These are phyloP conservation scores for Prosapia bicincta DNA, from an alignment of 2,888 invertebrate species.

Conservation along the genomic window DNA sequence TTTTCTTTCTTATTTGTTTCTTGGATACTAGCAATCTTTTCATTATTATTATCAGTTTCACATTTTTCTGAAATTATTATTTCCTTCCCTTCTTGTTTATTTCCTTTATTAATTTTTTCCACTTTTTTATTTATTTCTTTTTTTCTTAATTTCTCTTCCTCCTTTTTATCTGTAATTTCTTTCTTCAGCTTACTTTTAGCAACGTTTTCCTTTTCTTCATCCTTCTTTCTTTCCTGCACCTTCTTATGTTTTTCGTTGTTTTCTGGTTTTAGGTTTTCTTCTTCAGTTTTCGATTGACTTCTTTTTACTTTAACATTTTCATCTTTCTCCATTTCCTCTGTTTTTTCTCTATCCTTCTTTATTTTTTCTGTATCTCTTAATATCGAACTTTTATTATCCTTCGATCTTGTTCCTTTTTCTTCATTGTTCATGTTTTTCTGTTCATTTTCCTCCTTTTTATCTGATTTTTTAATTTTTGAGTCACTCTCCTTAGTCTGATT, in stretches of 20 bases:
- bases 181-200: conserved; percentile 44
- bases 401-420: conserved; percentile 25
- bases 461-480: conserved; percentile 4
- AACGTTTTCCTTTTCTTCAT: conserved; percentile 41
- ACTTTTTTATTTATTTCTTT: conserved; percentile 6
- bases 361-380: conserved; percentile 36
- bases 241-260: not conserved
- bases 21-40: too few species aligned
- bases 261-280: not conserved
- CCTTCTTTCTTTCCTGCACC: conserved; percentile 29
- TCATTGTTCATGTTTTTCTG: conserved; percentile 21
- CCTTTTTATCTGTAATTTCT: conserved; percentile 39
- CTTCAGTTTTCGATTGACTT: conserved; percentile 35
- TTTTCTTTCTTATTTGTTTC: too few species aligned
- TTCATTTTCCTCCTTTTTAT: conserved; percentile 13
- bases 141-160: conserved; percentile 37
- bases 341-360: conserved; percentile 34
- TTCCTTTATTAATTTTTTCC: not conserved
- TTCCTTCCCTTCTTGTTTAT: not conserved
- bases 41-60: too few species aligned
- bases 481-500: conserved; percentile 23
- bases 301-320: conserved; percentile 38
- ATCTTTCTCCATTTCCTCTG: conserved; percentile 28
- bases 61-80: too few species aligned
- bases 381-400: conserved; percentile 27